Evolutionary conservation across 2,888 invertebrate genomes (phyloP).

Genomic region (Camponotus fellah): DNA sequence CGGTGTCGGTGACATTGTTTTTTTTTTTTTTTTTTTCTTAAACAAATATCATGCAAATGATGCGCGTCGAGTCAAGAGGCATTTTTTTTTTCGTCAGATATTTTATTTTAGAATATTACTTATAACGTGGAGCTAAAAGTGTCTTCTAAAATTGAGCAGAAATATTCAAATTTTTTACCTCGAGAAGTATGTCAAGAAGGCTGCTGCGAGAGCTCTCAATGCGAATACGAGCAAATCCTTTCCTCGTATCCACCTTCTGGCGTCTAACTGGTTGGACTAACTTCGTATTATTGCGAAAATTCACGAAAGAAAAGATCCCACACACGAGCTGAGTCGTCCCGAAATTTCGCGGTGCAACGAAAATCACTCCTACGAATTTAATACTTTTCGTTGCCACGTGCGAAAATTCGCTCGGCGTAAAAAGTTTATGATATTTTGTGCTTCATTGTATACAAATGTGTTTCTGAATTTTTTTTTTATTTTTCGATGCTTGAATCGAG

Average conservation of each 20-base stretch:
- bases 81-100: too few species aligned
- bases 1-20: not conserved
- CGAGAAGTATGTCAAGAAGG: not conserved
- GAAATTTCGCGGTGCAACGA: slow-evolving; percentile 34
- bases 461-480: not conserved
- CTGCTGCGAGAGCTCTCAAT: not conserved
- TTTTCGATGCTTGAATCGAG: not conserved
- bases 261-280: slow-evolving; percentile 8
- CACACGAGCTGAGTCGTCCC: slow-evolving; percentile 15
- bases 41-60: not conserved
- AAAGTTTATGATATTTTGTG: not conserved
- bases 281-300: slow-evolving; percentile 32
- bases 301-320: slow-evolving; percentile 11
- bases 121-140: not conserved
- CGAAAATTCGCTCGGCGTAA: slow-evolving; percentile 2
- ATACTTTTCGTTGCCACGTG: slow-evolving; percentile 8
- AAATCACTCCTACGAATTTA: slow-evolving; percentile 2
- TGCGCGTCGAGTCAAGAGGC: not conserved
- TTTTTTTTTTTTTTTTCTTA: not conserved
- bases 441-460: not conserved
- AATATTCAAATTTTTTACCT: not conserved
- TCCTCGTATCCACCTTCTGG: slow-evolving; percentile 9
- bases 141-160: not conserved
- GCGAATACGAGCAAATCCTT: slow-evolving; percentile 1
- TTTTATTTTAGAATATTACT: not conserved